These are phyloP conservation scores for Empidonax alnorum DNA, from an alignment of 2,113 vertebrate genomes.

Conservation along the genomic window DNA sequence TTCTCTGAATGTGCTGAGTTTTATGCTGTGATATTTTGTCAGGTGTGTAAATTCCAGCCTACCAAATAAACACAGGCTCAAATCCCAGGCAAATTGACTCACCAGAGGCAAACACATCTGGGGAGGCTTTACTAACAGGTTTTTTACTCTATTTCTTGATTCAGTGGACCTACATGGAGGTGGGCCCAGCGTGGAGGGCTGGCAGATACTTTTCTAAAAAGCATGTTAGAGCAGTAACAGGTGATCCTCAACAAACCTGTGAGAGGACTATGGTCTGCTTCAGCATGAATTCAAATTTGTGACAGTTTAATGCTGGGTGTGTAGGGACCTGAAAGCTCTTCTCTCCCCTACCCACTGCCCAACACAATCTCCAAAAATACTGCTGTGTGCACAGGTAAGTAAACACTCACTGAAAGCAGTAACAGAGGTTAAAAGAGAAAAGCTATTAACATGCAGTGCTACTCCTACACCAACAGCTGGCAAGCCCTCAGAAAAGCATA, in stretches of 20 bases:
- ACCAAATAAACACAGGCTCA: neutral
- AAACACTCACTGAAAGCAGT: neutral
- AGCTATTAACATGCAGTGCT: neutral
- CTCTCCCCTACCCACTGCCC: neutral
- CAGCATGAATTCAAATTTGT: neutral
- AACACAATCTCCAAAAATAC: neutral
- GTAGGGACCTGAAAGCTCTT: neutral
- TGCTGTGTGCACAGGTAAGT: neutral
- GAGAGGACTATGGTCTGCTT: neutral
- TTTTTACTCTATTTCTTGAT: neutral
- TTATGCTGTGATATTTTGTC: neutral
- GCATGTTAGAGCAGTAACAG: neutral
- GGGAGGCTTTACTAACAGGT: neutral
- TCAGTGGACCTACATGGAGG: neutral
- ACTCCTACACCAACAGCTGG: constrained; percentile 53
- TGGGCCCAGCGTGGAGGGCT: neutral
- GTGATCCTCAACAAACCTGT: neutral
- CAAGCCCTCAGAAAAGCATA: constrained; percentile 38
- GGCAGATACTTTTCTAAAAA: neutral
- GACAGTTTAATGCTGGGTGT: neutral
- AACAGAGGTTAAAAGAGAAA: constrained; percentile 29
- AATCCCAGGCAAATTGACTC: neutral
- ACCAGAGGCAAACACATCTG: neutral
- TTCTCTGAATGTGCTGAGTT: neutral
- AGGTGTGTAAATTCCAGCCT: neutral